phyloP scores from a whole-genome alignment of 2,113 vertebrate species.

The Todiramphus chloris region DNA sequence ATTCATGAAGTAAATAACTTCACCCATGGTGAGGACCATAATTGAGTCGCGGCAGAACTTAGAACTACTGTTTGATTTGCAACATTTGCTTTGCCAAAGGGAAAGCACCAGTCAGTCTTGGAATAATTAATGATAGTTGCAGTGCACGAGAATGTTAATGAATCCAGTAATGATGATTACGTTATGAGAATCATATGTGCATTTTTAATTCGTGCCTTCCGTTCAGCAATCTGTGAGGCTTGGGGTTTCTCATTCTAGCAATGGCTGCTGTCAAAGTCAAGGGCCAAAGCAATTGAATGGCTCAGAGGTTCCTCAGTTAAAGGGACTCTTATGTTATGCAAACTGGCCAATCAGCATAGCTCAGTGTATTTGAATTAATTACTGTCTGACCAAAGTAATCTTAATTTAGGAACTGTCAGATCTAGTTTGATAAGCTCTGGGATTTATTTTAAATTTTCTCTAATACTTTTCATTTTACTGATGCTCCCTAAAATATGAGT shows the following conservation, averaged over 20 bases:
- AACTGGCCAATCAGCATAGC: not conserved
- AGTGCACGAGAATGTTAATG: not conserved
- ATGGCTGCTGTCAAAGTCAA: not conserved
- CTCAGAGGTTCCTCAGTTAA: not conserved
- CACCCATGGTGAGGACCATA: not conserved
- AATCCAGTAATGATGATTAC: not conserved
- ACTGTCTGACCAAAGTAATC: too few species aligned
- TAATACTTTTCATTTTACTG: not conserved
- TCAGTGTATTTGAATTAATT: not conserved
- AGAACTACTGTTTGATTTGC: not conserved
- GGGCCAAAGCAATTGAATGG: not conserved
- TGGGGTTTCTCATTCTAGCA: not conserved
- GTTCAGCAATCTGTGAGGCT: not conserved
- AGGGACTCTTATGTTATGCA: not conserved
- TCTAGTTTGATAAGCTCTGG: not conserved
- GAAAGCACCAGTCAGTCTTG: not conserved
- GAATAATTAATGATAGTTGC: not conserved
- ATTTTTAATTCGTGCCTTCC: not conserved
- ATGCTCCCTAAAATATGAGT: not conserved
- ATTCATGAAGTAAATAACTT: slow-evolving; percentile 35
- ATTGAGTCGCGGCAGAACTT: slow-evolving; percentile 1
- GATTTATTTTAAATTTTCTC: not conserved
- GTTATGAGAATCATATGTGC: not conserved
- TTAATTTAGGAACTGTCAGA: not conserved
- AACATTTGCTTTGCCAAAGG: slow-evolving; percentile 10